Evolutionary conservation across 2,797 vertebrate genomes (phyloP).

Genomic region (Emys orbicularis): DNA sequence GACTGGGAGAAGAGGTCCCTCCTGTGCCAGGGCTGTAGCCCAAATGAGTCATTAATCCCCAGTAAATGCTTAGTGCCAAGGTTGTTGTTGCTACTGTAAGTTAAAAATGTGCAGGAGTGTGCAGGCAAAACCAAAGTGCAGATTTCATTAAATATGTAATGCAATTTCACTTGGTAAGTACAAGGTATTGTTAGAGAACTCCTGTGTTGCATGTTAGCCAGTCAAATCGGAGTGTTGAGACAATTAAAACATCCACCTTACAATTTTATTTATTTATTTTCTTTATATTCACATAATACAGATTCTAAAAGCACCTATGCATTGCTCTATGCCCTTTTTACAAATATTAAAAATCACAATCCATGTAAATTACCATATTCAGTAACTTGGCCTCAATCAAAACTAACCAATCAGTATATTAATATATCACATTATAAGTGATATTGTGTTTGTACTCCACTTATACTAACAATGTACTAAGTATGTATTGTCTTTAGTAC

Average conservation of each 20-base stretch:
- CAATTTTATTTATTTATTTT: neutral
- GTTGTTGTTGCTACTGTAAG: neutral
- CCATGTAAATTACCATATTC: slow-evolving; percentile 36
- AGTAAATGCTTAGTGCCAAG: neutral
- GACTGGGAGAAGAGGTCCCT: slow-evolving; percentile 22
- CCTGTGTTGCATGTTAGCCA: slow-evolving; percentile 6
- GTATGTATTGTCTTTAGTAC: slow-evolving; percentile 14
- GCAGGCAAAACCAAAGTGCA: neutral
- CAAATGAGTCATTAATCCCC: neutral
- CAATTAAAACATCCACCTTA: neutral
- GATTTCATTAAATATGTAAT: neutral
- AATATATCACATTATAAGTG: slow-evolving; percentile 19
- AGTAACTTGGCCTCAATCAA: slow-evolving; percentile 27
- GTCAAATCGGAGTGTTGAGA: neutral
- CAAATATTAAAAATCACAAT: slow-evolving; percentile 28
- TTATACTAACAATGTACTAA: slow-evolving; percentile 32
- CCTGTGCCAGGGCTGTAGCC: neutral
- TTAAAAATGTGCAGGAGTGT: neutral
- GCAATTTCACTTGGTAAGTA: neutral
- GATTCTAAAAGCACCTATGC: neutral
- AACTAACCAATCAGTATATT: slow-evolving; percentile 29
- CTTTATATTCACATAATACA: neutral
- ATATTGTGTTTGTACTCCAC: slow-evolving; percentile 42
- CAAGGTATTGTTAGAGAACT: neutral
- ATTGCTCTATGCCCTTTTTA: neutral